Evolutionary conservation across 2,797 vertebrate species (phyloP).

Genomic region (Gouania willdenowi): DNA sequence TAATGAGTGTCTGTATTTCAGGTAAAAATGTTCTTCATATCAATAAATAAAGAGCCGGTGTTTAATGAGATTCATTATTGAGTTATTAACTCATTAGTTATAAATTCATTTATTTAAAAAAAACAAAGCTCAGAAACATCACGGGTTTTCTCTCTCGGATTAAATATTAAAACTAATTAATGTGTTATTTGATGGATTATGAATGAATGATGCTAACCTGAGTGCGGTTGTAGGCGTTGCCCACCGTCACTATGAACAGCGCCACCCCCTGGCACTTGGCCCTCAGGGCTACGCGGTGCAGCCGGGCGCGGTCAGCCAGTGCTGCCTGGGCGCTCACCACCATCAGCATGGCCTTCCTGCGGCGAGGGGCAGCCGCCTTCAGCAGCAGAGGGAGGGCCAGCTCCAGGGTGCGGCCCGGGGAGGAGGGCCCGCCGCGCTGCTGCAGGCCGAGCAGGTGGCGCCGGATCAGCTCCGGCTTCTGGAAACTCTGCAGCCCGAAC

Average conservation of each 20-base stretch:
- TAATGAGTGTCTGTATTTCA: too few relatives aligned
- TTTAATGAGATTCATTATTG: too few relatives aligned
- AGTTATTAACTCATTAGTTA: too few relatives aligned
- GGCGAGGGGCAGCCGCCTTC: constrained; percentile 52
- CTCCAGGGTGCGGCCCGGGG: constrained; percentile 74
- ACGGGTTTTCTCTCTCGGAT: too few relatives aligned
- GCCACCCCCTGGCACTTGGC: constrained; percentile 82
- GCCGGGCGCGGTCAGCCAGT: constrained; percentile 60
- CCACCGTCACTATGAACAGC: constrained; percentile 78
- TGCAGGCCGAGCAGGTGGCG: constrained; percentile 59
- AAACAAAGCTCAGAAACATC: too few relatives aligned
- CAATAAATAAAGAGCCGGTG: too few relatives aligned
- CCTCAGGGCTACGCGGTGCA: constrained; percentile 66
- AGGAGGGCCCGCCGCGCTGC: constrained; percentile 68
- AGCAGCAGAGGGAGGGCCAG: constrained; percentile 71
- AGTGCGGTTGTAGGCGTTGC: constrained; percentile 46
- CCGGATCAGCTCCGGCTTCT: constrained; percentile 63
- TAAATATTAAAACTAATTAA: too few relatives aligned
- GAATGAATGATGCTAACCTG: too few relatives aligned
- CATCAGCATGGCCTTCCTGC: constrained; percentile 66
- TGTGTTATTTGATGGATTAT: too few relatives aligned
- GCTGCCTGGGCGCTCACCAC: constrained; percentile 74
- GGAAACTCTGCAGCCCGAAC: constrained; percentile 60
- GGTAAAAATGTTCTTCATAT: too few relatives aligned
- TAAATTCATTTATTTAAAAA: too few relatives aligned